Percentiles rank a stretch among this genome's conserved stretches.
Conservation (phyloP, 2,888 invertebrate species). For the Hydroisotoma schaefferi region DNA sequence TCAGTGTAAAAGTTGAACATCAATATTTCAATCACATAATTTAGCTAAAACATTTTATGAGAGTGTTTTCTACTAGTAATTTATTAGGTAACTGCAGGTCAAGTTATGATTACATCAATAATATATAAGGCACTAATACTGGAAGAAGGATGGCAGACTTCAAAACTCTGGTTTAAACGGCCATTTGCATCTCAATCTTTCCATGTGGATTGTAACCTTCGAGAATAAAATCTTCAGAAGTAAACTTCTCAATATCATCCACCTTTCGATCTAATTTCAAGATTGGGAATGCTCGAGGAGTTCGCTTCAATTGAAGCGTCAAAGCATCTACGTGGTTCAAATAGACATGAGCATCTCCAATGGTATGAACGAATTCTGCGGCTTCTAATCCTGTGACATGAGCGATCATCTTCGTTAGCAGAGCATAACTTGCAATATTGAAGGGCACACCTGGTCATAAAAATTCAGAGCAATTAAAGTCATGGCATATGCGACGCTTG, state of each 20-base stretch:
- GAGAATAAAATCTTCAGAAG: slow-evolving; percentile 77
- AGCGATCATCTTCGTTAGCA: slow-evolving; percentile 93
- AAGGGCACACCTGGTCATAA: slow-evolving; percentile 45
- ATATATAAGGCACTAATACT: too few species aligned
- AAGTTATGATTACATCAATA: too few species aligned
- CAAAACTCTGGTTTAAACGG: slow-evolving; percentile 59
- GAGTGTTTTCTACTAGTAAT: neutral
- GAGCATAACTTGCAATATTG: slow-evolving; percentile 93
- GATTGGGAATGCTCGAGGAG: slow-evolving; percentile 77
- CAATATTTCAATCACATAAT: neutral
- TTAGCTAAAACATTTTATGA: neutral
- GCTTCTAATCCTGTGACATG: slow-evolving; percentile 88
- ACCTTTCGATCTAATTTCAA: slow-evolving; percentile 72
- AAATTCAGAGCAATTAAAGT: too few species aligned
- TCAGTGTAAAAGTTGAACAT: too few species aligned
- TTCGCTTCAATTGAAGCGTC: slow-evolving; percentile 71
- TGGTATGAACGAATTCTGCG: slow-evolving; percentile 88
- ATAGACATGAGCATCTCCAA: slow-evolving; percentile 95
- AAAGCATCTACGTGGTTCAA: slow-evolving; percentile 81
- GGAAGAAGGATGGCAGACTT: too few species aligned
- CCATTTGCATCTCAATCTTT: slow-evolving; percentile 90
- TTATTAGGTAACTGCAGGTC: neutral
- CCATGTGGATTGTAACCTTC: slow-evolving; percentile 81
- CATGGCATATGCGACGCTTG: too few species aligned
- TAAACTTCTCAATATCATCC: slow-evolving; percentile 78